Evolutionary conservation across 2,888 invertebrate species (phyloP), one percentile per base, ranked within the genome.

Genomic region (Eupeodes luniger): DNA sequence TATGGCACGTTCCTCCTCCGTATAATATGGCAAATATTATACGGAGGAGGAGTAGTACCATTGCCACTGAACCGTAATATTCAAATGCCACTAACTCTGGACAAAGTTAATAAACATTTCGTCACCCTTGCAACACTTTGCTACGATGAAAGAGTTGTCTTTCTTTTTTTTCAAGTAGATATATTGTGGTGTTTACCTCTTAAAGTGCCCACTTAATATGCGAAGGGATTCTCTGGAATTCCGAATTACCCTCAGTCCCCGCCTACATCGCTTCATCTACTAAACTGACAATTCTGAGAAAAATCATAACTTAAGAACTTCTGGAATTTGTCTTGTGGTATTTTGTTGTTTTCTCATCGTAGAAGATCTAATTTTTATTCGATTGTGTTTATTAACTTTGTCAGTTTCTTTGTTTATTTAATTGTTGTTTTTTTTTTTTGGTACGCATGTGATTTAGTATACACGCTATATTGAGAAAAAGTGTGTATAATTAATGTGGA

Each of bases 21-120:
- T n/a, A n/a, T n/a, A n/a, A n/a, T n/a, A n/a, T 64, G 74, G 55
- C 74, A 55, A 67, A 79, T 40, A 40, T 67, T 14, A 47, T 5
- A n/a, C 61, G 75, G 62, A 47, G 61, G 64, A 78, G n/a, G 36
- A 72, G 72, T 72, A n/a, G 27, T 7, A 55, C 70, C 34, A 47
- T 9, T 12, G 27, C 27, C 27, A 27, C 27, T 27, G 27, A 64
- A 59, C 57, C 75, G n/a, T 40, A 78, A 78, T 82, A 77, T 40
- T 85, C 53, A 40, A n/a, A 69, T 36, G 19, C 19, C 57, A 6
- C 27, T 27, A 27, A 27, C 27, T 27, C 27, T 2, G 27, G 49
- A 70, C 47, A 70, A 77, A 77, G 87, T 87, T 80, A 72, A 83
- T 87, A 84, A 84, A 87, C 76, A 77, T 77, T 44, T 83, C 61